Conservation (phyloP, 2,113 vertebrate species). For the Mobula birostris region DNA sequence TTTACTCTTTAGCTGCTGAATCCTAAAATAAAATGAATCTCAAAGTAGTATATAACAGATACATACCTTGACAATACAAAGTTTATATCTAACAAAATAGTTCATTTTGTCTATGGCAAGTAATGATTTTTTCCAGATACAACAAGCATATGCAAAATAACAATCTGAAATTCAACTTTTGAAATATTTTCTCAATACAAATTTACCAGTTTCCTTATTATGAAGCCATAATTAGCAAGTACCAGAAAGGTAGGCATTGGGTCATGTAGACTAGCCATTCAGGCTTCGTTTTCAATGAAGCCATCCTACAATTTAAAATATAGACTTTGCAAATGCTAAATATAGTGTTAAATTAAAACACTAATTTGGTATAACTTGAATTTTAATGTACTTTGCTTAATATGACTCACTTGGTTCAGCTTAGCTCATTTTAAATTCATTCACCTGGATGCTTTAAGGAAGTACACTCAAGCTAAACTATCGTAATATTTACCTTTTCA, state of each 20-base stretch:
- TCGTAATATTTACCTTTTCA: constrained; percentile 80
- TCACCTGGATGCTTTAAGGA: not conserved
- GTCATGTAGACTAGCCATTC: not conserved
- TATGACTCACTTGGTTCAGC: too few species aligned
- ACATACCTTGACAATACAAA: not conserved
- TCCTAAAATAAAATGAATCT: too few species aligned
- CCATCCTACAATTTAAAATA: not conserved
- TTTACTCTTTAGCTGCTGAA: too few species aligned
- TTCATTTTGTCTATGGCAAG: not conserved
- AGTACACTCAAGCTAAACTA: not conserved
- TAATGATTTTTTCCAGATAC: not conserved
- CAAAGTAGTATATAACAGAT: too few species aligned
- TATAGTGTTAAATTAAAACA: not conserved
- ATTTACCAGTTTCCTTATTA: not conserved
- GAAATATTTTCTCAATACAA: not conserved
- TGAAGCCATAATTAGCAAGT: not conserved
- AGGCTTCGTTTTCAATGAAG: not conserved
- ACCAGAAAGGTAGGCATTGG: not conserved
- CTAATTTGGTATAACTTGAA: not conserved
- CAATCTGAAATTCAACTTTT: not conserved
- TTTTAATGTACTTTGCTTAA: not conserved
- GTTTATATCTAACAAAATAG: not conserved
- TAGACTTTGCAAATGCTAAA: not conserved
- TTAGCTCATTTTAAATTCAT: not conserved
- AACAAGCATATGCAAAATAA: not conserved